phyloP scores from a whole-genome alignment of 2,797 vertebrate genomes.

The Gouania willdenowi region DNA sequence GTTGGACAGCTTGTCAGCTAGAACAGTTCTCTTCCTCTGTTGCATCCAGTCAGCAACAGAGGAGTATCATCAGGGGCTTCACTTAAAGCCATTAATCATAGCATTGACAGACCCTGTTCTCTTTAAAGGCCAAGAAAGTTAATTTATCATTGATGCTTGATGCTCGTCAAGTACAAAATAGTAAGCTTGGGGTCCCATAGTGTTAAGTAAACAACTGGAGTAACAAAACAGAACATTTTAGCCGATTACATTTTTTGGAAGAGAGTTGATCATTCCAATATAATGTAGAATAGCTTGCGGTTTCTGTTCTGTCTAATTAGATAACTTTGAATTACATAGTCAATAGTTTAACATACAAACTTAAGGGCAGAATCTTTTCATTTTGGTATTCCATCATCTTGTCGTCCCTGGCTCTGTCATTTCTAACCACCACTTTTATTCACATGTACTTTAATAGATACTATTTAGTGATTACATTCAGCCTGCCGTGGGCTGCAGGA shows the following conservation, averaged over 20 bases:
- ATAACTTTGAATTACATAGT: constrained; percentile 21
- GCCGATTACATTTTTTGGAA: constrained; percentile 16
- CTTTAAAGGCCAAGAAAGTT: constrained; percentile 33
- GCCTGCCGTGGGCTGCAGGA: neutral
- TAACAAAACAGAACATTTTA: constrained; percentile 19
- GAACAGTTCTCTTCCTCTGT: constrained; percentile 26
- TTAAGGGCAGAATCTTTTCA: no score
- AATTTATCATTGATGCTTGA: constrained; percentile 13
- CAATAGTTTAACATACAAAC: no score
- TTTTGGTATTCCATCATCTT: constrained; percentile 11
- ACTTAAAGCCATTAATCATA: constrained; percentile 55
- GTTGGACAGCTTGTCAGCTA: constrained; percentile 32
- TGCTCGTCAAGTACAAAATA: constrained; percentile 17
- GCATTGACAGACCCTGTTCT: constrained; percentile 32
- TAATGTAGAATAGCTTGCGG: constrained; percentile 22
- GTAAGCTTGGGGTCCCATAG: constrained; percentile 25
- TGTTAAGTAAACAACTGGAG: constrained; percentile 5
- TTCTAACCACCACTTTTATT: neutral
- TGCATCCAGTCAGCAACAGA: constrained; percentile 29
- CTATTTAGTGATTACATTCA: constrained; percentile 42
- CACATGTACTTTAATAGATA: no score
- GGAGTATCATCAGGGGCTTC: constrained; percentile 37
- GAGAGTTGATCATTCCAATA: constrained; percentile 1
- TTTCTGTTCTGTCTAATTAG: constrained; percentile 20
- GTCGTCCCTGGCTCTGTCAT: neutral